Conservation (phyloP, 2,797 vertebrate genomes). For the Borostomias antarcticus region DNA sequence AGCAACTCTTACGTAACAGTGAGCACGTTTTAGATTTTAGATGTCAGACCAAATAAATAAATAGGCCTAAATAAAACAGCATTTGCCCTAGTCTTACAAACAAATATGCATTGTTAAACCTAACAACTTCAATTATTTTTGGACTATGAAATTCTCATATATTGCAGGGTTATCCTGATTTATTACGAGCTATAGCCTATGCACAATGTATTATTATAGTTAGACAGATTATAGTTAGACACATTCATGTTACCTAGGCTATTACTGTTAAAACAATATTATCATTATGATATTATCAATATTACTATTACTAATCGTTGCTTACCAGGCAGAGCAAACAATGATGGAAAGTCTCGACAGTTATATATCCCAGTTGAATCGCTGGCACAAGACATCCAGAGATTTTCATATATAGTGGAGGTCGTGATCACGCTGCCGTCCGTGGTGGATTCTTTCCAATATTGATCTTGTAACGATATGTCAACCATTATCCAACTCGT, state of each 20-base stretch:
- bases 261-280: neutral
- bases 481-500: constrained; percentile 75
- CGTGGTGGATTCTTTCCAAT: constrained; percentile 85
- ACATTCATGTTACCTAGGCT: neutral
- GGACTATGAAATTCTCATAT: neutral
- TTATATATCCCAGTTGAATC: constrained; percentile 85
- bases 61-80: too few relatives aligned
- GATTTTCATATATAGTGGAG: constrained; percentile 87
- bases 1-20: too few relatives aligned
- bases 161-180: neutral
- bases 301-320: constrained; percentile 5
- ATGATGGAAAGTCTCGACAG: constrained; percentile 86
- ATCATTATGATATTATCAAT: neutral
- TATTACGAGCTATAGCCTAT: neutral
- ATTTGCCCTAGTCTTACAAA: too few relatives aligned
- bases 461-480: constrained; percentile 79
- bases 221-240: neutral
- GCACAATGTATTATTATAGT: neutral
- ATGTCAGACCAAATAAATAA: neutral
- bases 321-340: constrained; percentile 88
- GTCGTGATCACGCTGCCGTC: constrained; percentile 87
- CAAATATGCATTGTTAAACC: too few relatives aligned
- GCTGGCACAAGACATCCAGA: constrained; percentile 91
- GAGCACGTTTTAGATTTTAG: too few relatives aligned
- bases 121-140: neutral